Evolutionary conservation across 2,888 invertebrate species (phyloP), one percentile per base, ranked within the genome.

Genomic region (Leptogaster cylindrica): DNA sequence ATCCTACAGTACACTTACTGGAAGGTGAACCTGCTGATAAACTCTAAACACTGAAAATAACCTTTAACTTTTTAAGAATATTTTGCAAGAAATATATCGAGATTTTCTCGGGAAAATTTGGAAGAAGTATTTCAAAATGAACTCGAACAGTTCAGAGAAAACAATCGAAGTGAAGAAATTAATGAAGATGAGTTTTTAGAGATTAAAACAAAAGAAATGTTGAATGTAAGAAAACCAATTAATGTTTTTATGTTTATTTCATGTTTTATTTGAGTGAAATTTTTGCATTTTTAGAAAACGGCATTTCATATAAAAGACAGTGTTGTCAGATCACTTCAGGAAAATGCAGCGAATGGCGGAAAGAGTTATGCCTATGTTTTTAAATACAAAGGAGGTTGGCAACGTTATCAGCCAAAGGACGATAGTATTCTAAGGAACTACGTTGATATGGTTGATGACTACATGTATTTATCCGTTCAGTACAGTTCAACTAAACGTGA

Each of bases 361-460:
- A 33, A 33, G 8, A 12, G 78, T 2, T 82, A 74, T 68, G 73
- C 79, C 44, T 82, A 81, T 69, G 74, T 78, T 18, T 81, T 81
- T 70, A 78, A 80, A 67, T 81, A 76, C 70, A 67, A 71, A 28
- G 80, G 79, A 71, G 70, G 33, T 2, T n/a, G 27, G 4, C 50
- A 65, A 12, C 20, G 39, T 18, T 36, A 65, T 1, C 14, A 25
- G 1, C 3, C 28, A 71, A 73, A 75, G 3, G 76, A 75, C 65
- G 76, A 74, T 14, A 74, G 36, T 74, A 73, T 12, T 67, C 73
- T 16, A 58, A 71, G 20, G 65, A 70, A 44, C 76, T 76, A 71
- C n/a, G 81, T 82, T 3, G 81, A 82, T 52, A 83, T 84, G 70
- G 82, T 83, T 1, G 82, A 84, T 68, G 84, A 85, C 67, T 74